These are phyloP conservation scores for Nebria brevicollis DNA, from an alignment of 2,888 invertebrate species.

Conservation along the genomic window DNA sequence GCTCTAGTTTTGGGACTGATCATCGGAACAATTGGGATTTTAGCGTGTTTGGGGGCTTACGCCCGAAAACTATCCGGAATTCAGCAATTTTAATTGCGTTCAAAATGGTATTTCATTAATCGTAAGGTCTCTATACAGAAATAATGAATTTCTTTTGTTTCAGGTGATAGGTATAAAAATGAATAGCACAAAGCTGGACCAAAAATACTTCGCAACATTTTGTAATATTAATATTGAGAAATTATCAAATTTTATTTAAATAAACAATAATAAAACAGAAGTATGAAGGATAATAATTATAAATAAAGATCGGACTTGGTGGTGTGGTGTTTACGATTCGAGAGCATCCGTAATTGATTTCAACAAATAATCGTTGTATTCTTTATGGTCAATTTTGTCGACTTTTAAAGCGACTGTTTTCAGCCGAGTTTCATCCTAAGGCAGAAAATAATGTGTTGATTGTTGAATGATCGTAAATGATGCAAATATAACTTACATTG, in stretches of 20 bases:
- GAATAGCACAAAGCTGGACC: background rate
- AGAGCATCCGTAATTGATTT: constrained; percentile 8
- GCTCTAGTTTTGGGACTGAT: constrained; percentile 72
- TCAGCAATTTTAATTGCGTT: constrained; percentile 54
- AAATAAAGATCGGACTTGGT: background rate
- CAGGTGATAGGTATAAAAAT: background rate
- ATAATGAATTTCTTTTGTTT: background rate
- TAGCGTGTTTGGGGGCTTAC: constrained; percentile 76
- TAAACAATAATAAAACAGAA: background rate
- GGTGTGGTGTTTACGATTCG: background rate
- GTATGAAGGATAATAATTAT: background rate
- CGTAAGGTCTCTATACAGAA: background rate
- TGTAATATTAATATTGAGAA: background rate
- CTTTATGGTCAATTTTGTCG: constrained; percentile 78
- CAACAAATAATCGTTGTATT: constrained; percentile 68
- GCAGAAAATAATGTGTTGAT: constrained; percentile 51
- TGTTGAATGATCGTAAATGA: constrained; percentile 17
- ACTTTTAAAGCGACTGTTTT: constrained; percentile 79
- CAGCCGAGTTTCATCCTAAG: constrained; percentile 82
- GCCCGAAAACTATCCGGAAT: constrained; percentile 69
- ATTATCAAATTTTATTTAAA: background rate
- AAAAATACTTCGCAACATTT: background rate
- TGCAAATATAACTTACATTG: constrained; percentile 73
- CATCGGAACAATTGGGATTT: constrained; percentile 69
- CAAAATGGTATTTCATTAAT: constrained; percentile 3